These are phyloP conservation scores for Avahi laniger DNA, from an alignment of 2,797 vertebrate species.

Conservation along the genomic window DNA sequence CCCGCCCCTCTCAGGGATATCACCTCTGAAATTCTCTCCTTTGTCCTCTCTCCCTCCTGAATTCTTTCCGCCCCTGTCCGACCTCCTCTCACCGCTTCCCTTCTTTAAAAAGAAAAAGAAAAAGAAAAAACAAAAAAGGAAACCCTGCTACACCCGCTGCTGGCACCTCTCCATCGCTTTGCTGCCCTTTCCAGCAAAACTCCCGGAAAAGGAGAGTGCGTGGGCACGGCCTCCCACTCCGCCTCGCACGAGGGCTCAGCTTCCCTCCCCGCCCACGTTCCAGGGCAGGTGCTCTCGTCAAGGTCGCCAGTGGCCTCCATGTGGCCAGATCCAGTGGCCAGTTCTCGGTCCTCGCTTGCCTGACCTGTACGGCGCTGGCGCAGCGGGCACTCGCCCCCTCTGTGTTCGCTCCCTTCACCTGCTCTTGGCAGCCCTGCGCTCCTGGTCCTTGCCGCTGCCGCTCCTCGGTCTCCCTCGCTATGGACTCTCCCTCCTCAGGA, in stretches of 20 bases:
- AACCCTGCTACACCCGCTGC: too few relatives aligned
- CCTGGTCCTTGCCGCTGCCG: accelerated
- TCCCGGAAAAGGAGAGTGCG: neutral
- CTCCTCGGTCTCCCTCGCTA: neutral
- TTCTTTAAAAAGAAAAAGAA: neutral
- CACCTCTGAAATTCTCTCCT: neutral
- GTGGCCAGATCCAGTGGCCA: neutral
- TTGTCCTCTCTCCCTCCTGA: neutral
- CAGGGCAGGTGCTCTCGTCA: neutral
- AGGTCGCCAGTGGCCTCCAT: neutral
- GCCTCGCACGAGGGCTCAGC: neutral
- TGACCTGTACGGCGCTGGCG: accelerated
- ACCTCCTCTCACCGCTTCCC: accelerated
- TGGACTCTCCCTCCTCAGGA: too few relatives aligned
- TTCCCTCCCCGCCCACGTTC: neutral
- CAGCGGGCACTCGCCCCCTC: accelerated
- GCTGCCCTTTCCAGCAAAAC: neutral
- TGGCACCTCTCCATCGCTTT: neutral
- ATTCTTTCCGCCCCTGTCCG: neutral
- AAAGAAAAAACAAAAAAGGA: neutral
- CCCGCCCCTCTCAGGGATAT: neutral
- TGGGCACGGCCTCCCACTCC: too few relatives aligned
- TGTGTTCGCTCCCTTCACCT: neutral
- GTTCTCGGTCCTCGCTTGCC: neutral
- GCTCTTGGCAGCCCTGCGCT: neutral